Evolutionary conservation across 2,797 vertebrate genomes (phyloP), one percentile per base, ranked within the genome.

Genomic region (Cryptoprocta ferox): DNA sequence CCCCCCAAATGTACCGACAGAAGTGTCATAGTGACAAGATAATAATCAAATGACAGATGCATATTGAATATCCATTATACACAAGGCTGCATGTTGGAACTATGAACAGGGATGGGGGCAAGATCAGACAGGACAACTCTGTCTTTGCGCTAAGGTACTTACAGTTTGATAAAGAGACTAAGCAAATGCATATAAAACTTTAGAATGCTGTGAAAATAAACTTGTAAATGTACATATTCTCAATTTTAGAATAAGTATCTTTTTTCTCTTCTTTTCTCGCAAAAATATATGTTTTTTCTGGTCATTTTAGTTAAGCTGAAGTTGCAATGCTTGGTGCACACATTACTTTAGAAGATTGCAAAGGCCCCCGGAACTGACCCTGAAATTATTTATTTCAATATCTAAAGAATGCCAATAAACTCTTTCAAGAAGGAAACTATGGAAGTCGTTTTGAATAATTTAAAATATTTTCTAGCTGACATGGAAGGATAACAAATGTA

Each of bases 251-350:
- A 70, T 48, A 75, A 80, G 28, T 19, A 89, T 30, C 28, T 61
- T 83, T 93, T 82, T 83, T 32, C 35, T 18, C 19, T 28, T 75
- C 32, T 93, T 91, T 96, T 19, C 75, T 42, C 76, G 94, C 9
- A 73, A 85, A 97, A 42, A 71, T 37, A 42, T 3, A 10, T 9
- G 1, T n/a, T 73, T 80, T 66, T 80, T 42, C 28, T 35, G 35
- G 15, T 84, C 24, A 39, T 89, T 95, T 87, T 88, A 68, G 70
- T 96, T 79, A 95, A 90, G 42, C 24, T 87, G 73, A 65, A 39
- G 3, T 13, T 68, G 9, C 48, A 95, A 48, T 85, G 21, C 30
- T 42, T n/a, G 21, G 45, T 68, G 9, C 3, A 83, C 2, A 66
- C n/a, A 42, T 92, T 81, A 59, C 76, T 78, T 89, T 61, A 73